A percentile compares a stretch with the other conserved stretches of the same genome.
Evolutionary conservation across 2,113 vertebrate species (phyloP).

Genomic region (Callorhinus ursinus): DNA sequence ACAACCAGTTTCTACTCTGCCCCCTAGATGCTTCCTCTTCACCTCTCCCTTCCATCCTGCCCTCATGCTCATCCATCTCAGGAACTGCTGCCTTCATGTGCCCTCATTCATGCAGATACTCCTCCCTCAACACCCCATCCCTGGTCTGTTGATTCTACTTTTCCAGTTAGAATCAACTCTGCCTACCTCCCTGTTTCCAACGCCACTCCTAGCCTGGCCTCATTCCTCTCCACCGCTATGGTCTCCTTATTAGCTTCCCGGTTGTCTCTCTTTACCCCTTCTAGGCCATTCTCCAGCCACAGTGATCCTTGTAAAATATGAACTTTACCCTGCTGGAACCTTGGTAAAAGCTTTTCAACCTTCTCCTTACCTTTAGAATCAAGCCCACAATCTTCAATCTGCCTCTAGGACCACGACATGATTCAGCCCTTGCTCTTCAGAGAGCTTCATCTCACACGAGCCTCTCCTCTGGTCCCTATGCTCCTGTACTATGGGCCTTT

Average conservation of each 20-base stretch:
- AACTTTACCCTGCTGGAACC: neutral
- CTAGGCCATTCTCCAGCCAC: neutral
- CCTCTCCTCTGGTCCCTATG: accelerated
- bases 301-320: neutral
- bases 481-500: no score
- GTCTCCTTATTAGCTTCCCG: neutral
- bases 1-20: neutral
- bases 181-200: neutral
- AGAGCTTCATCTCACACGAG: neutral
- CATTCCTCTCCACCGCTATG: accelerated
- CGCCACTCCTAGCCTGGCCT: neutral
- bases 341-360: neutral
- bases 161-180: neutral
- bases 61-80: neutral
- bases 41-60: neutral
- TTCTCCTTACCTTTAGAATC: neutral
- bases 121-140: neutral
- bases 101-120: neutral
- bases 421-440: neutral
- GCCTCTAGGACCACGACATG: accelerated
- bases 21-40: neutral
- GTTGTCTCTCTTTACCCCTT: neutral
- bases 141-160: neutral
- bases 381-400: neutral
- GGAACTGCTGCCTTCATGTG: neutral